Percentiles rank a stretch among this genome's conserved stretches.
Conservation (phyloP, 2,797 vertebrate genomes). For the Sebastes nivosus region DNA sequence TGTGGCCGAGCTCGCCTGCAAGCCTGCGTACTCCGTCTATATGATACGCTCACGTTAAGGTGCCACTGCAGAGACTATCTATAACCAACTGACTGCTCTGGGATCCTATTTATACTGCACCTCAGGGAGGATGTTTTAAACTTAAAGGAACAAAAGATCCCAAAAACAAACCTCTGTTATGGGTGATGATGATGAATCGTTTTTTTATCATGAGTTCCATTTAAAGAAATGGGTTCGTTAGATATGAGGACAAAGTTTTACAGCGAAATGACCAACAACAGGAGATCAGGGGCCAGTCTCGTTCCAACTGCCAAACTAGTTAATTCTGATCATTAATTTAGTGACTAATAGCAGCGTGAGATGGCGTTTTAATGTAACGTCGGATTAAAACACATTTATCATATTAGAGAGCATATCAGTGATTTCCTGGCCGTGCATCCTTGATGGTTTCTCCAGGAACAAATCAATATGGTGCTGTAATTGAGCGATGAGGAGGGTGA, state of each 20-base stretch:
- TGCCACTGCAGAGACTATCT: constrained; percentile 66
- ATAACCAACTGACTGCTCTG: constrained; percentile 55
- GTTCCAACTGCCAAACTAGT: constrained; percentile 79
- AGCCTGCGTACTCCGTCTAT: constrained; percentile 45
- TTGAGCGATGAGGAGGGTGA: constrained; percentile 87
- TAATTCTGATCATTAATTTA: constrained; percentile 86
- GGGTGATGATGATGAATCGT: constrained; percentile 76
- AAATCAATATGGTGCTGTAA: constrained; percentile 87
- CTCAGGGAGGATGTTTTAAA: constrained; percentile 48
- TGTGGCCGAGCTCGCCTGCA: constrained; percentile 57
- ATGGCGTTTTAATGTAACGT: constrained; percentile 85
- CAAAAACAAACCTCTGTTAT: constrained; percentile 55
- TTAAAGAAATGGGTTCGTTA: constrained; percentile 75
- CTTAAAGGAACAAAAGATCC: constrained; percentile 64
- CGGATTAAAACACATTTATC: constrained; percentile 87
- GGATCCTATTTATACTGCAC: constrained; percentile 55
- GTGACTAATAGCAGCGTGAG: constrained; percentile 80
- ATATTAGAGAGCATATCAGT: constrained; percentile 85
- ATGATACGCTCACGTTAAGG: constrained; percentile 47
- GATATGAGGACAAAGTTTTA: constrained; percentile 70
- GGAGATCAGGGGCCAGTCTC: constrained; percentile 64
- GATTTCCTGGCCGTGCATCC: constrained; percentile 84
- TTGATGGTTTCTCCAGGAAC: constrained; percentile 86
- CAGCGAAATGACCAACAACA: constrained; percentile 77
- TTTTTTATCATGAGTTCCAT: constrained; percentile 65